Evolutionary conservation across 2,888 invertebrate species (phyloP), one percentile per base, ranked within the genome.

Genomic region (Agrypnus murinus): DNA sequence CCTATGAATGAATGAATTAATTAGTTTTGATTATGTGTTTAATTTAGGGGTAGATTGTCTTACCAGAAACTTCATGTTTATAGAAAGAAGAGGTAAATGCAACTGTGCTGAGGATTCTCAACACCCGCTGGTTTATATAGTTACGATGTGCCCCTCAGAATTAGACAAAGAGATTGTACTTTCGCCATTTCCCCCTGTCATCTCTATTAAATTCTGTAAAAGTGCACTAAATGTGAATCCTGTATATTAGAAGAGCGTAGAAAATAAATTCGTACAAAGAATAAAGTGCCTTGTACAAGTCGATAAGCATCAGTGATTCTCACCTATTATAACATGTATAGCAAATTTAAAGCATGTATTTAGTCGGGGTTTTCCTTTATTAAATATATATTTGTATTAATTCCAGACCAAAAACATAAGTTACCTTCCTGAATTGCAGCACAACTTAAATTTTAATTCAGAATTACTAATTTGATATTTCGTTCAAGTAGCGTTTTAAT

Each of bases 31-130:
- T 31, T 25, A 50, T 32, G 58, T 14, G 19, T 19, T 63, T 40
- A 58, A 7, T 17, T 12, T 9, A 59, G 6, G 40, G 17, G 45
- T 34, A 1, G 15, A 2, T 48, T 38, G 2, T 31, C 66, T 67
- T 67, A 71, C 71, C 71, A 71, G 60, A 66, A 71, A 66, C 62
- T 58, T 66, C 71, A 71, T 71, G 62, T 46, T 65, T 34, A 14
- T 57, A 32, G 50, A 17, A 55, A 36, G 65, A 65, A 53, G 43
- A 60, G 36, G 43, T 40, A 55, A 45, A 55, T 65, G 45, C 53
- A 65, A 70, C 70, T 70, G 70, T 65, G 46, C 43, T 63, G 45
- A 31, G 38, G 25, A 32, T 25, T 17, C 36, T 9, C 25, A 38
- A 50, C 14, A 53, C 48, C 50, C 50, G 38, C 45, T 15, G 46